These are phyloP conservation scores for Gallinago media DNA, from an alignment of 2,113 vertebrate species.

Conservation along the genomic window DNA sequence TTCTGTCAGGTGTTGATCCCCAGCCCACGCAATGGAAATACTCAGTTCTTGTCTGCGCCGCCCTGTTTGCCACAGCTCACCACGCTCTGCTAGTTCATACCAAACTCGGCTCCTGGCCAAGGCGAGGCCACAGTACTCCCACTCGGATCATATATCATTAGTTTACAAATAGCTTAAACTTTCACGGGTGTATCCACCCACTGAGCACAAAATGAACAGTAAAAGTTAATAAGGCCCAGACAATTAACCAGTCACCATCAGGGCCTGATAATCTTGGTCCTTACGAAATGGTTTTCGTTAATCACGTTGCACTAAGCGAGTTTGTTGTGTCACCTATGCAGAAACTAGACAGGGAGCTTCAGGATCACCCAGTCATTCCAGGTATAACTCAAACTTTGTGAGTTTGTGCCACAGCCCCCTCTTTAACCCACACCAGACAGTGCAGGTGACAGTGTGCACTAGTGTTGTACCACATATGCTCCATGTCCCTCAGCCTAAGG, in stretches of 20 bases:
- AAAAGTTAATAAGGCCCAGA: neutral
- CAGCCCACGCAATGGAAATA: neutral
- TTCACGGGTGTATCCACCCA: neutral
- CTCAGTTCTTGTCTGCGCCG: neutral
- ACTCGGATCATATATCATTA: neutral
- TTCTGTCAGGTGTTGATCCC: neutral
- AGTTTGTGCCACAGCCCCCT: neutral
- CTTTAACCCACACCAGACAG: rapidly evolving
- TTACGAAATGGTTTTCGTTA: neutral
- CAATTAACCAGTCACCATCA: neutral
- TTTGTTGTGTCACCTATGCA: neutral
- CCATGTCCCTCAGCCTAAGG: neutral
- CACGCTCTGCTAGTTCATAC: neutral
- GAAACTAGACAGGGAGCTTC: neutral
- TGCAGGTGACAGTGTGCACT: neutral
- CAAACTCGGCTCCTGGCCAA: neutral
- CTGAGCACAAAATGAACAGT: neutral
- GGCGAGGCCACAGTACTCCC: neutral
- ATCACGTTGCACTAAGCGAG: neutral
- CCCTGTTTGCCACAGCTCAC: neutral
- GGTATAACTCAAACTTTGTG: neutral
- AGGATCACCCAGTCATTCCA: neutral
- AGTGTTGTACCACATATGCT: neutral
- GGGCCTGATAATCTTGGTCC: neutral
- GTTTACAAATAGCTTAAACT: neutral